Percentiles rank a stretch among this genome's conserved stretches.
Evolutionary conservation across 2,797 vertebrate genomes (phyloP).

Genomic region (Tympanoctomys barrerae): DNA sequence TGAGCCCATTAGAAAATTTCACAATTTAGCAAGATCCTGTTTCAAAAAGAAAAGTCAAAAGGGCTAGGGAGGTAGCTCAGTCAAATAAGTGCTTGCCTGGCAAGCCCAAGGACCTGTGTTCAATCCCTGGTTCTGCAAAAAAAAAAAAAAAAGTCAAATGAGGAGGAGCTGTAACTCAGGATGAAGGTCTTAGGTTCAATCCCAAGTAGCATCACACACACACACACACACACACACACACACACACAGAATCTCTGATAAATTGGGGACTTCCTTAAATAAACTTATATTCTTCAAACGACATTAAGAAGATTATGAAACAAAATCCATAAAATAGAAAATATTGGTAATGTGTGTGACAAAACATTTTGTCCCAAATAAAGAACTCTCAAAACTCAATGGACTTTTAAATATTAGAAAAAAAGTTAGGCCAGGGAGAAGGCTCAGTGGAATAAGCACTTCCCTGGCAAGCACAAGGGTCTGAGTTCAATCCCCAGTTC

Average conservation of each 20-base stretch:
- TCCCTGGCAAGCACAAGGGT: too few relatives aligned
- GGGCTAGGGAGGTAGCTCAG: too few relatives aligned
- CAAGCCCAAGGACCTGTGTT: too few relatives aligned
- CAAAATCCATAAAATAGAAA: not conserved
- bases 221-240: not conserved
- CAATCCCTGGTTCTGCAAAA: too few relatives aligned
- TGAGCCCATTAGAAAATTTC: not conserved
- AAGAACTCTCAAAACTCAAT: not conserved
- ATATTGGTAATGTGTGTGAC: not conserved
- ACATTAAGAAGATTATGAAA: not conserved
- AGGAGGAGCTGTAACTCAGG: not conserved
- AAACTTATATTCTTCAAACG: not conserved
- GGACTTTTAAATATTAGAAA: not conserved
- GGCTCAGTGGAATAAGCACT: too few relatives aligned
- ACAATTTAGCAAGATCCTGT: not conserved
- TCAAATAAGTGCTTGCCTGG: too few relatives aligned
- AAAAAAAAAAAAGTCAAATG: not conserved
- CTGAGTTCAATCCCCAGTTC: too few relatives aligned
- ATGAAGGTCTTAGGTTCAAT: not conserved
- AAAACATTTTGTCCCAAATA: not conserved
- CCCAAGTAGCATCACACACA: not conserved
- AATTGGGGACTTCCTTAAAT: not conserved
- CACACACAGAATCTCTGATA: not conserved
- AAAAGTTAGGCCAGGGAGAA: not conserved
- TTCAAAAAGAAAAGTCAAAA: not conserved